Base-by-base conservation (phyloP, 2,113 vertebrate species). In the Trogon surrucura region DNA sequence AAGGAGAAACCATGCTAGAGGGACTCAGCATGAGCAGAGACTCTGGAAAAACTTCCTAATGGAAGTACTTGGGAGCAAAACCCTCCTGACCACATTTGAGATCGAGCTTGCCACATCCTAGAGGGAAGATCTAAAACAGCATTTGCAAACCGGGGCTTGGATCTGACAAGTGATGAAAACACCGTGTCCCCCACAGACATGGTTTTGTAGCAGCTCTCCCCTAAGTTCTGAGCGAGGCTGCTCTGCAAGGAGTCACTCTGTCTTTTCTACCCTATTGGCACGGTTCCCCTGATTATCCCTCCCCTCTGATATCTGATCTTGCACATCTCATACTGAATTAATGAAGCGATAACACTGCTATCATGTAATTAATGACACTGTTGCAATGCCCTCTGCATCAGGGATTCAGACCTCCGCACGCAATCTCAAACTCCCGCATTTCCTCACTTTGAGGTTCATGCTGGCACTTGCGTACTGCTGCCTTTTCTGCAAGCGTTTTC, bases 301-400 rank as follows among this genome's bases (percentile, higher is more conserved):
- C 85, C 85, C 77, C 69, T 73, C 82, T n/a, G 53, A 19, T 84
- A 93, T 96, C 95, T 84, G 96, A 91, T 96, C 82, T 95, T 93
- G 92, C 92, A 78, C 85, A 86, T 50, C 64, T 66, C 26, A 2
- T 11, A 6, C 67, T 17, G 90, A 91, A 80, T 88, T 95, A 93
- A 95, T 38, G 72, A 85, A 48, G 85, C 2, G 80, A 90, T 91
- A 90, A 60, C 22, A 2, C 4, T 71, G 82, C 75, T 88, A 64
- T 86, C 85, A 83, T 22, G 58, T 88, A 77, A 91, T 86, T 90
- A 95, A 45, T 16, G 48, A 30, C 53, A 5, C 82, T 95, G 91
- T 91, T 34, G 92, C 90, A 95, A 96, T 64, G 93, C 70, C 70
- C 75, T 2, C 25, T 8, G 88, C 82, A 51, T 84, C 85, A 29